These are phyloP conservation scores for Salarias fasciatus DNA, from an alignment of 2,797 vertebrate species.

Conservation along the genomic window DNA sequence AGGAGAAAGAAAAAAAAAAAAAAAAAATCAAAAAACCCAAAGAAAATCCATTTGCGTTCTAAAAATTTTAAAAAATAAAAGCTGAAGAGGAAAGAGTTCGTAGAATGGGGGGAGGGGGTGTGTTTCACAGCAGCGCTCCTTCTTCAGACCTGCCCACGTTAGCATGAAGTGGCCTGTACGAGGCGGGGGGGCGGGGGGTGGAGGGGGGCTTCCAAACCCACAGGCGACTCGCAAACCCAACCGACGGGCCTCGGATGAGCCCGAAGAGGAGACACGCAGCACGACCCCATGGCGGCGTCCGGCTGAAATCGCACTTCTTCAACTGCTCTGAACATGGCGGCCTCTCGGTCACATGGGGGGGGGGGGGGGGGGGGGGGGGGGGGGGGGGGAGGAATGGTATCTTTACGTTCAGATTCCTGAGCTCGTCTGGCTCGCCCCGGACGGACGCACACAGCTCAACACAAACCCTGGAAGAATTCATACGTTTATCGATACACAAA, in stretches of 20 bases:
- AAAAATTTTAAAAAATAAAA: constrained; percentile 48
- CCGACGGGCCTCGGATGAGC: constrained; percentile 48
- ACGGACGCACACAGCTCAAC: constrained; percentile 65
- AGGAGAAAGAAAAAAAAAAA: constrained; percentile 7
- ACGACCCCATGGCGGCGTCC: constrained; percentile 48
- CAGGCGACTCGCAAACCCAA: constrained; percentile 36
- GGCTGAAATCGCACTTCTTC: constrained; percentile 42
- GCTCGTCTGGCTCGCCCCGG: constrained; percentile 67
- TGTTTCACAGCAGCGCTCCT: constrained; percentile 45
- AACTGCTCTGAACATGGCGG: constrained; percentile 29
- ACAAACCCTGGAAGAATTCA: constrained; percentile 69
- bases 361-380: constrained; percentile 36
- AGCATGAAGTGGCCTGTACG: constrained; percentile 59
- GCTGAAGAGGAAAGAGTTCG: constrained; percentile 42
- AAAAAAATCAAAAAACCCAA: background rate
- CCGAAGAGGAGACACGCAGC: constrained; percentile 51
- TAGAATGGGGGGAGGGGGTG: constrained; percentile 22
- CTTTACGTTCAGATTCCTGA: constrained; percentile 67
- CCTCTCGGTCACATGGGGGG: constrained; percentile 51
- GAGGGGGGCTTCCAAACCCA: constrained; percentile 54
- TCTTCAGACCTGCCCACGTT: constrained; percentile 55
- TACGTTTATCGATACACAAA: constrained; percentile 77
- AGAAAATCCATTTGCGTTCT: constrained; percentile 45
- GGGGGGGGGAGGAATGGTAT: constrained; percentile 39
- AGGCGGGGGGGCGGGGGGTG: constrained; percentile 24